Percentiles rank a stretch among this genome's conserved stretches.
phyloP scores from a whole-genome alignment of 2,113 vertebrate genomes.

The Elgaria multicarinata region DNA sequence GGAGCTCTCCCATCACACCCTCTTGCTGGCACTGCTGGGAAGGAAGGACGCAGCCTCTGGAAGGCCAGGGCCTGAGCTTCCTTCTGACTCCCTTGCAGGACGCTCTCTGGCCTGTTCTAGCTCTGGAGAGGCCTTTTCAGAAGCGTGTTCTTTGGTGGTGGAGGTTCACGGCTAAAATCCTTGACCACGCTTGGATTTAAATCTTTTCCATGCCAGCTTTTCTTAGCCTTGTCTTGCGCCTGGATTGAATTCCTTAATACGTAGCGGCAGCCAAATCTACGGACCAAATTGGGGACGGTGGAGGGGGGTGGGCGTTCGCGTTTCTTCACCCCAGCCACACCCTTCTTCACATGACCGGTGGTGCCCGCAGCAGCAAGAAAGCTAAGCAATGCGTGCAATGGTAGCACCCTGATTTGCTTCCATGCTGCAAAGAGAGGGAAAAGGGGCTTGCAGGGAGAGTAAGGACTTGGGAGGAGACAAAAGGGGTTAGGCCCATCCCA shows the following conservation, averaged over 20 bases:
- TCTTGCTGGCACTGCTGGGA: not conserved
- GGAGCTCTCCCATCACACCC: not conserved
- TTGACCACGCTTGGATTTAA: no score
- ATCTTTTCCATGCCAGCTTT: no score
- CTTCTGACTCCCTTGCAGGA: no score
- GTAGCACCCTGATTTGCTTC: not conserved
- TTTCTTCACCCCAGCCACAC: no score
- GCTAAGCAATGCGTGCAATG: not conserved
- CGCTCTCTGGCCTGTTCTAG: not conserved
- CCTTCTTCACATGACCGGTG: not conserved
- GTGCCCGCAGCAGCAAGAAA: not conserved
- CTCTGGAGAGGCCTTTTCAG: not conserved
- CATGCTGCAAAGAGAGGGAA: not conserved
- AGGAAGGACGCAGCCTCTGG: not conserved
- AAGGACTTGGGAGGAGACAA: not conserved
- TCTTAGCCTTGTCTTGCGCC: no score
- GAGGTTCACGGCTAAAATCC: no score
- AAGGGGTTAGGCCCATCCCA: not conserved
- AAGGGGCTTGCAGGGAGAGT: not conserved
- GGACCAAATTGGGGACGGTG: no score
- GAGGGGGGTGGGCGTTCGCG: no score
- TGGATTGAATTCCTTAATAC: no score
- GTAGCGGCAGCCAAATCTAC: no score
- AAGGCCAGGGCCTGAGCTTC: not conserved
- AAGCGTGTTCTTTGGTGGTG: not conserved